Percentiles rank a stretch among this genome's conserved stretches.
These are phyloP conservation scores for Uria lomvia DNA, from an alignment of 2,113 vertebrate genomes.

Conservation along the genomic window DNA sequence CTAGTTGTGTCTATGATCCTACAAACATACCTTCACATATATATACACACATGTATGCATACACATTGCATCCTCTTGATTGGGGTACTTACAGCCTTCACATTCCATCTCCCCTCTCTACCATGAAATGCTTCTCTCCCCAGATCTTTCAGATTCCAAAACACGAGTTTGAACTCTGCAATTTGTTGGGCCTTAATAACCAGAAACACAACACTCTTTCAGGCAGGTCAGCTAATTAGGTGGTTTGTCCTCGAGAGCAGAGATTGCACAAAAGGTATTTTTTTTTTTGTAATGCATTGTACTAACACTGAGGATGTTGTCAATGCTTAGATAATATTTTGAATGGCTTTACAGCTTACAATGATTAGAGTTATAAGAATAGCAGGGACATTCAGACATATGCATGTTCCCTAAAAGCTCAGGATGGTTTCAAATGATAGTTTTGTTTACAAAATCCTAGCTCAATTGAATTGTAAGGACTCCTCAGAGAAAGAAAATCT, in stretches of 20 bases:
- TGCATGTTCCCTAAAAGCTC: conserved; percentile 14
- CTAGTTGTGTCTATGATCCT: accelerated
- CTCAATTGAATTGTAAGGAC: conserved; percentile 44
- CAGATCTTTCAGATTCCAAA: background rate
- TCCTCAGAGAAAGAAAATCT: background rate
- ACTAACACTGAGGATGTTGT: background rate
- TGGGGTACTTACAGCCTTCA: background rate
- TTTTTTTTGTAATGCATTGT: background rate
- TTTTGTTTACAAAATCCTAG: conserved; percentile 10
- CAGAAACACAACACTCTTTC: background rate
- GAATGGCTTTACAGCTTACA: background rate
- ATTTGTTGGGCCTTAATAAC: background rate
- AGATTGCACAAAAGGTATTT: background rate
- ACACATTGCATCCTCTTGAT: too few relatives aligned
- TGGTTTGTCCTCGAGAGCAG: background rate
- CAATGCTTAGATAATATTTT: background rate
- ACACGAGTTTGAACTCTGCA: background rate
- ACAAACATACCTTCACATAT: background rate
- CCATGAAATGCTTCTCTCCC: background rate
- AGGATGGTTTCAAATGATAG: background rate
- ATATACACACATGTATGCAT: accelerated
- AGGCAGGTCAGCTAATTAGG: background rate
- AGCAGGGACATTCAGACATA: conserved; percentile 46
- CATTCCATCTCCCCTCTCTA: background rate
- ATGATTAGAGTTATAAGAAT: background rate